Conservation (phyloP, 2,797 vertebrate genomes). For the Aeoliscus strigatus region DNA sequence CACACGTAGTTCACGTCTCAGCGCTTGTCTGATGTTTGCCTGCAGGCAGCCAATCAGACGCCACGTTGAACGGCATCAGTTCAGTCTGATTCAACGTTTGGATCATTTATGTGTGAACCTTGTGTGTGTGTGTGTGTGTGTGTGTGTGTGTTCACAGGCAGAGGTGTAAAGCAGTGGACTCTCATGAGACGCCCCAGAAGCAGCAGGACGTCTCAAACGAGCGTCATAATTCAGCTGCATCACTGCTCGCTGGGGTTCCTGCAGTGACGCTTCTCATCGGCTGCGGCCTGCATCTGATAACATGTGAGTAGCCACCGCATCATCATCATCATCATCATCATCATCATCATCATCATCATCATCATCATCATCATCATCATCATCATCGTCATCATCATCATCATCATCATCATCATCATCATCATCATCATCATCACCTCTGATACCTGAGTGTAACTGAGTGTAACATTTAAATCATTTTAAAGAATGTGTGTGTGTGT, state of each 20-base stretch:
- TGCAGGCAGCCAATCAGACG: too few species aligned
- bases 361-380: not conserved
- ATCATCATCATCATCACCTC: too few species aligned
- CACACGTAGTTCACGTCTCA: too few species aligned
- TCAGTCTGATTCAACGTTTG: too few species aligned
- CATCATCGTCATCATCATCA: not conserved
- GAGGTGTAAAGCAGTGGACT: conserved; percentile 29
- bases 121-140: not conserved
- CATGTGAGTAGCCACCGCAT: conserved; percentile 46
- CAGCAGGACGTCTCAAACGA: not conserved
- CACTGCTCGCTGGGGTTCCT: conserved; percentile 7
- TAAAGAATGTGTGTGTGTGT: too few species aligned
- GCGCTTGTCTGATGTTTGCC: too few species aligned
- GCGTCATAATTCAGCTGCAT: not conserved
- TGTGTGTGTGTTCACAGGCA: conserved; percentile 32
- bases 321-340: not conserved
- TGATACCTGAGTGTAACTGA: not conserved
- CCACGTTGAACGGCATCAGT: too few species aligned
- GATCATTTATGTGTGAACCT: not conserved
- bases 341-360: too few species aligned
- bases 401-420: too few species aligned
- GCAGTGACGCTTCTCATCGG: conserved; percentile 32
- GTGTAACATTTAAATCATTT: not conserved
- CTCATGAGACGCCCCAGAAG: not conserved
- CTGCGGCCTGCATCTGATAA: conserved; percentile 35